Conservation (phyloP, 2,113 vertebrate species). For the Amazona vittata region DNA sequence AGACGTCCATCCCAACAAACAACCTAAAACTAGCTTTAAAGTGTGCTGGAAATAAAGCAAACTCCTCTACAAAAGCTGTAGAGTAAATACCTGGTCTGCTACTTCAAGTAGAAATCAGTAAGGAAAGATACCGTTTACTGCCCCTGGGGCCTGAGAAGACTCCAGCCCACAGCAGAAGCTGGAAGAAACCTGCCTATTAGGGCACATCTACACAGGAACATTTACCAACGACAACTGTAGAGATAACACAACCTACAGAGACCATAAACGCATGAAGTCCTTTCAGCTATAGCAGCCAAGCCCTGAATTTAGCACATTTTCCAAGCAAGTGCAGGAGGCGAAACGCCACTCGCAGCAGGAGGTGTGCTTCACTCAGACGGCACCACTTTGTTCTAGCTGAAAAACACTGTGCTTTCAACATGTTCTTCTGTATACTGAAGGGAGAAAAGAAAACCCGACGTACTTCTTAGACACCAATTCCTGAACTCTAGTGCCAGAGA, state of each 20-base stretch:
- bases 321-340: not conserved
- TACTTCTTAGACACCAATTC: not conserved
- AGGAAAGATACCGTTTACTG: not conserved
- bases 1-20: not conserved
- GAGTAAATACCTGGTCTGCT: not conserved
- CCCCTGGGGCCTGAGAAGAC: not conserved
- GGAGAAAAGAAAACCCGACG: accelerated
- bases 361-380: not conserved
- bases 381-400: not conserved
- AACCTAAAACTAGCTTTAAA: not conserved
- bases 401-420: not conserved
- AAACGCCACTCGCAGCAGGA: not conserved
- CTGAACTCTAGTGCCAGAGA: not conserved
- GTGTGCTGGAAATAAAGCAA: not conserved
- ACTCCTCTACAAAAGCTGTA: not conserved
- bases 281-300: not conserved
- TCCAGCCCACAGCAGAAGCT: not conserved
- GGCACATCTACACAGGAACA: not conserved
- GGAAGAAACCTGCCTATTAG: not conserved
- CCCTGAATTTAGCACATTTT: not conserved
- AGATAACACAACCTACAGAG: not conserved
- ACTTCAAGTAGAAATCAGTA: not conserved
- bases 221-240: not conserved
- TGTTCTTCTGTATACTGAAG: not conserved
- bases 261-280: not conserved